A percentile compares a stretch with the other conserved stretches of the same genome.
Evolutionary conservation across 2,113 vertebrate genomes (phyloP).

Genomic region (Eubucco bourcierii): DNA sequence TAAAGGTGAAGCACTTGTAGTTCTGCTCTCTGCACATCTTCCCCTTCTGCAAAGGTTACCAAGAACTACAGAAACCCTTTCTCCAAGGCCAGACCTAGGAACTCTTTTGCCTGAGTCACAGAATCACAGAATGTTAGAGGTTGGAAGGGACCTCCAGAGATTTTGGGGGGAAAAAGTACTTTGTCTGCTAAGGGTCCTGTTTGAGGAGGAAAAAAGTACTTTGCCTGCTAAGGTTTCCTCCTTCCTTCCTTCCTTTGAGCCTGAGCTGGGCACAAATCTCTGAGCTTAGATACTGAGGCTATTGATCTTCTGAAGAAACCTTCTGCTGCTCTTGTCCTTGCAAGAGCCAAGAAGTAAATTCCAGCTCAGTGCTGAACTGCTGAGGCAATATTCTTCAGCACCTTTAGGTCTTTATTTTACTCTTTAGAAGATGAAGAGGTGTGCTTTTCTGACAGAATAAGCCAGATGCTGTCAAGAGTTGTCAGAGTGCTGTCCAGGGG

Average conservation of each 20-base stretch:
- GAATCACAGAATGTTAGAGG: too few relatives aligned
- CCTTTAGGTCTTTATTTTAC: not conserved
- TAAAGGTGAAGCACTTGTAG: not conserved
- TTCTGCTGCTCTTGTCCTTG: not conserved
- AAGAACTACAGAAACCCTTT: not conserved
- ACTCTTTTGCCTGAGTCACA: not conserved
- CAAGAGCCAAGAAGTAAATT: not conserved
- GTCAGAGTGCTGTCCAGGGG: not conserved
- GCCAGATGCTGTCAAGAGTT: constrained; percentile 13
- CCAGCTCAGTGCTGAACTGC: not conserved
- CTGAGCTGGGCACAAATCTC: not conserved
- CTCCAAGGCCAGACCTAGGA: not conserved
- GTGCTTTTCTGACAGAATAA: constrained; percentile 8
- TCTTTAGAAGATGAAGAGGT: constrained; percentile 14
- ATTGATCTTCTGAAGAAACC: not conserved
- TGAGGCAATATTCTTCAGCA: constrained; percentile 6
- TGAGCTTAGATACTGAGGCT: not conserved
- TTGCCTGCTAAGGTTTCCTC: not conserved
- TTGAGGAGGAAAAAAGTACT: not conserved
- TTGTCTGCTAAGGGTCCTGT: not conserved
- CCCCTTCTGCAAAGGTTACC: not conserved
- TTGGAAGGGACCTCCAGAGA: too few relatives aligned
- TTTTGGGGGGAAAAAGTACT: not conserved
- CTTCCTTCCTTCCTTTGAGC: rapidly evolving
- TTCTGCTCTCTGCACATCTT: not conserved